Evolutionary conservation across 2,797 vertebrate species (phyloP).

Genomic region (Aplochiton taeniatus): DNA sequence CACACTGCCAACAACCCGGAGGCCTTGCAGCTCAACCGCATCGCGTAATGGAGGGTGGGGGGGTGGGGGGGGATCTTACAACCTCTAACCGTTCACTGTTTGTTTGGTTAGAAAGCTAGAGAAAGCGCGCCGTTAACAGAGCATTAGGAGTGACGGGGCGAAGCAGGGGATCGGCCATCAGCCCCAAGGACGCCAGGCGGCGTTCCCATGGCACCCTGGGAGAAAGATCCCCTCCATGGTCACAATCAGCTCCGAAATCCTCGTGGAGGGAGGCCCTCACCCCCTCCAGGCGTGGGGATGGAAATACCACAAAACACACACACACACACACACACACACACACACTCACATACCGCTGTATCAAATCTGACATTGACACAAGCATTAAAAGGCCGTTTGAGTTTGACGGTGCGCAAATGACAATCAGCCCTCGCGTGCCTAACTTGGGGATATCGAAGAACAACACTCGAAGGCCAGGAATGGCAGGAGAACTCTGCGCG

Average conservation of each 20-base stretch:
- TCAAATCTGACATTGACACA: slow-evolving; percentile 60
- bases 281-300: slow-evolving; percentile 47
- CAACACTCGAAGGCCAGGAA: slow-evolving; percentile 49
- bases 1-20: slow-evolving; percentile 54
- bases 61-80: slow-evolving; percentile 48
- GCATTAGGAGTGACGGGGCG: slow-evolving; percentile 55
- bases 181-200: slow-evolving; percentile 48
- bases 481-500: slow-evolving; percentile 42
- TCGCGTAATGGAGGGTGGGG: slow-evolving; percentile 31
- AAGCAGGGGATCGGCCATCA: slow-evolving; percentile 37
- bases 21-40: slow-evolving; percentile 60
- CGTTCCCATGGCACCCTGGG: slow-evolving; percentile 41
- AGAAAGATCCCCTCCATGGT: slow-evolving; percentile 31
- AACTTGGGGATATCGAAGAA: slow-evolving; percentile 20
- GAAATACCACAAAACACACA: slow-evolving; percentile 45
- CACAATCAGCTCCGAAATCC: slow-evolving; percentile 47
- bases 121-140: slow-evolving; percentile 46
- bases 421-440: slow-evolving; percentile 56
- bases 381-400: slow-evolving; percentile 38
- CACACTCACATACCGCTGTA: slow-evolving; percentile 26
- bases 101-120: slow-evolving; percentile 58
- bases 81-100: slow-evolving; percentile 56
- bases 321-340: too few species aligned
- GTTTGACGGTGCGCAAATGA: slow-evolving; percentile 56
- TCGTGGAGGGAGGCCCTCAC: slow-evolving; percentile 37